Evolutionary conservation across 2,797 vertebrate genomes (phyloP).

Genomic region (Lepidocolaptes lacrymiger): DNA sequence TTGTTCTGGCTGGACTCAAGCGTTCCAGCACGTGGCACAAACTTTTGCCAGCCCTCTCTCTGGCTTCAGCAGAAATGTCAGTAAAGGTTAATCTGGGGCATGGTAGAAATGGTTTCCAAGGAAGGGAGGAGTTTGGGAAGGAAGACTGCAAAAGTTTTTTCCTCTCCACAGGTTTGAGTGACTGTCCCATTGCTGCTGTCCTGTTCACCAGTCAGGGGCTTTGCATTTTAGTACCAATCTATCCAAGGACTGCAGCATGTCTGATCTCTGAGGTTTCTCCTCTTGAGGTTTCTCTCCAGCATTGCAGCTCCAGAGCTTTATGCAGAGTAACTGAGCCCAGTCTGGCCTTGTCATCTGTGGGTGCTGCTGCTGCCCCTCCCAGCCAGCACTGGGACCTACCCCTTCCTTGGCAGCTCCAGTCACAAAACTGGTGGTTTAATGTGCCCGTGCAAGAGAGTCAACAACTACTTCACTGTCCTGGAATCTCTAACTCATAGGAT

Average conservation of each 20-base stretch:
- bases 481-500: conserved; percentile 47
- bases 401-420: not conserved
- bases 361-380: not conserved
- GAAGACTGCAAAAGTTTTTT: not conserved
- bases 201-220: not conserved
- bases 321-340: not conserved
- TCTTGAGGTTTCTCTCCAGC: not conserved
- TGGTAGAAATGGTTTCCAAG: not conserved
- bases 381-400: not conserved
- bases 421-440: not conserved
- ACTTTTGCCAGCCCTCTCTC: not conserved
- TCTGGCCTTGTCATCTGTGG: not conserved
- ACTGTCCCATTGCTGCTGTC: not conserved
- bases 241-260: not conserved
- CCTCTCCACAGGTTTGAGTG: not conserved
- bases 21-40: conserved; percentile 19
- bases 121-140: not conserved
- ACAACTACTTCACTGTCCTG: conserved; percentile 64
- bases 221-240: not conserved
- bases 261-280: not conserved
- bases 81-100: conserved; percentile 3
- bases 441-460: not conserved
- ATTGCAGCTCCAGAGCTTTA: not conserved
- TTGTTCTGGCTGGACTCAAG: conserved; percentile 39
- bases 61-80: conserved; percentile 39